Base-by-base conservation (phyloP, 1,140 invertebrate genomes). In the Pachyrhynchus sulphureomaculatus region DNA sequence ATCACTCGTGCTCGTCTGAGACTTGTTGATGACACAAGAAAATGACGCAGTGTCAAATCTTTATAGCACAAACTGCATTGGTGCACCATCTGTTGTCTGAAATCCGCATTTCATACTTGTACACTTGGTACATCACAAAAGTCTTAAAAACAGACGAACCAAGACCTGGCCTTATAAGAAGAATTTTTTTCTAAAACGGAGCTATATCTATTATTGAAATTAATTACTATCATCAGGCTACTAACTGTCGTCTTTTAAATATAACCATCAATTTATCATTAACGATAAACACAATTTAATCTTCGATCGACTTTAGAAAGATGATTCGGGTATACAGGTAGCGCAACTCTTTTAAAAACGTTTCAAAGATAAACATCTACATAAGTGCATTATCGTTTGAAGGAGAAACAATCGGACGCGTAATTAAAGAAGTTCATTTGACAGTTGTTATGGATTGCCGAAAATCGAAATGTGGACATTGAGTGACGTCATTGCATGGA, bases 371-470 rank as follows among this genome's bases (percentile, higher is more conserved):
- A 53, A 13, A 15, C n/a, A 63, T 63, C 61, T 63, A 34, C 32
- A 54, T 57, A 57, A 54, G 24, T 55, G 61, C 61, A 52, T 44
- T 47, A 34, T 63, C 54, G 57, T 63, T 63, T 57, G 53, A 51
- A 41, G 23, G 54, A 36, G 42, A 62, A 51, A 64, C 62, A 58
- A 62, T 62, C 60, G 44, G 55, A 59, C 44, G 62, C 55, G 62
- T 64, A 64, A 64, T 64, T 64, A 64, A 64, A 64, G 62, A 15
- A 52, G 55, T 21, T 51, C 44, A 20, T 21, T 24, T 49, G 62
- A 53, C 56, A 58, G 56, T 59, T 52, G 42, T 57, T 63, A 53
- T 53, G 34, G 62, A 64, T 64, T 54, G 53, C 51, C 37, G 26
- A 45, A 24, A 57, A 47, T 59, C 24, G 33, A 41, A 52, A 33